These are phyloP conservation scores for Trigoniulus corallinus DNA, from an alignment of 1,140 invertebrate species.

Conservation along the genomic window DNA sequence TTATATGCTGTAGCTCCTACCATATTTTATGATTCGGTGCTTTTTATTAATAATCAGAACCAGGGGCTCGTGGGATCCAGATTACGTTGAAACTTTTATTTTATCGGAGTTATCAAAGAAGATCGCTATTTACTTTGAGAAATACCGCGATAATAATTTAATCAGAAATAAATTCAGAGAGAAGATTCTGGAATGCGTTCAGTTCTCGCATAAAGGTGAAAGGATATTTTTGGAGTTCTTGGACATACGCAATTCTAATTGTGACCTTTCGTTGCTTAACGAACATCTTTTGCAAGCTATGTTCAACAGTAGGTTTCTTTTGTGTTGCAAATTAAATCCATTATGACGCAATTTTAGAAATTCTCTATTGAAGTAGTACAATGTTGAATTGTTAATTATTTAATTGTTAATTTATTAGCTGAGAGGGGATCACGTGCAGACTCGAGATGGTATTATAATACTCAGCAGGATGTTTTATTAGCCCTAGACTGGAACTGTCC, in stretches of 20 bases:
- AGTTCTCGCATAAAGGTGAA: conserved; percentile 20
- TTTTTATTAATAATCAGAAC: too few relatives aligned
- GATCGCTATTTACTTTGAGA: conserved; percentile 23
- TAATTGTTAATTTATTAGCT: too few relatives aligned
- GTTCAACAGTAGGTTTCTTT: conserved; percentile 25
- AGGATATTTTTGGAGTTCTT: conserved; percentile 25
- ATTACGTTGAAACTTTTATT: conserved; percentile 22
- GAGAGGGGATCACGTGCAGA: conserved; percentile 14
- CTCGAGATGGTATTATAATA: conserved; percentile 11
- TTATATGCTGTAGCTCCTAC: too few relatives aligned
- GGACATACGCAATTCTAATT: conserved; percentile 22
- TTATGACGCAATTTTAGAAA: too few relatives aligned
- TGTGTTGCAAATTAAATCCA: too few relatives aligned
- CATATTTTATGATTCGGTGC: too few relatives aligned
- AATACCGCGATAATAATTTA: conserved; percentile 21
- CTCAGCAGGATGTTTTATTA: conserved; percentile 26
- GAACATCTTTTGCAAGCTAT: conserved; percentile 27
- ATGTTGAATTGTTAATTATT: too few relatives aligned
- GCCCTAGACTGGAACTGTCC: conserved; percentile 31
- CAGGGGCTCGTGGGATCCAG: conserved; percentile 15
- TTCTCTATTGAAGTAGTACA: background rate
- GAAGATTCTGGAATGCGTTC: conserved; percentile 23
- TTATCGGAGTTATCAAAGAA: conserved; percentile 26
- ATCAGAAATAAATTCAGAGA: conserved; percentile 20
- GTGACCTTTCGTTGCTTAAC: conserved; percentile 24